phyloP scores from a whole-genome alignment of 2,888 invertebrate species.

The Limenitis camilla region DNA sequence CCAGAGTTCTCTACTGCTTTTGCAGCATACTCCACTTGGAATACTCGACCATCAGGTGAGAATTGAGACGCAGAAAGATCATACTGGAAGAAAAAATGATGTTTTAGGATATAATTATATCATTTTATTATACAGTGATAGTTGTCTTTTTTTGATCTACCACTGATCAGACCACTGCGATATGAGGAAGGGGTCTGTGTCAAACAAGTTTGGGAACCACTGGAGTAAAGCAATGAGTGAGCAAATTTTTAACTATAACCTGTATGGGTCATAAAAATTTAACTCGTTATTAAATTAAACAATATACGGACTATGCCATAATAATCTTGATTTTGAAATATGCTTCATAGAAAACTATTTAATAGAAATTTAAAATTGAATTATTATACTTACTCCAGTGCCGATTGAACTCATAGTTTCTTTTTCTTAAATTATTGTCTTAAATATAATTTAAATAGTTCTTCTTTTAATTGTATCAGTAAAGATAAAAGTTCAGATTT shows the following conservation, averaged over 20 bases:
- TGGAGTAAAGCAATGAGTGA: too few species aligned
- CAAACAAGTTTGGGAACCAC: too few species aligned
- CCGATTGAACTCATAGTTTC: conserved; percentile 92
- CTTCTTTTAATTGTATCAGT: not conserved
- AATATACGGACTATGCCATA: too few species aligned
- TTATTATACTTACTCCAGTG: conserved; percentile 89
- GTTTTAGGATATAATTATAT: conserved; percentile 30
- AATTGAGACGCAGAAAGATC: conserved; percentile 99
- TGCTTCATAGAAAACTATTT: not conserved
- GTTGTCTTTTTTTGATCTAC: too few species aligned
- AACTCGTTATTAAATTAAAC: too few species aligned
- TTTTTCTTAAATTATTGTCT: not conserved
- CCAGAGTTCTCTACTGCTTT: conserved; percentile 99
- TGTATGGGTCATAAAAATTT: too few species aligned
- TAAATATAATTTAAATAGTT: not conserved
- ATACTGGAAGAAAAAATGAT: conserved; percentile 78
- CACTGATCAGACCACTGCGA: too few species aligned
- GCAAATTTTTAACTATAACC: too few species aligned
- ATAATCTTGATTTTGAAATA: too few species aligned
- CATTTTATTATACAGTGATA: too few species aligned
- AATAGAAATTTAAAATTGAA: conserved; percentile 14
- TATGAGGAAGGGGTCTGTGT: not conserved
- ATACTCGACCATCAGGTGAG: conserved; percentile 98
- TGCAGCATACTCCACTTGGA: conserved; percentile 99
- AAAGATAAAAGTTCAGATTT: not conserved